Base-by-base conservation (phyloP, 2,797 vertebrate genomes). In the Setipinna tenuifilis region DNA sequence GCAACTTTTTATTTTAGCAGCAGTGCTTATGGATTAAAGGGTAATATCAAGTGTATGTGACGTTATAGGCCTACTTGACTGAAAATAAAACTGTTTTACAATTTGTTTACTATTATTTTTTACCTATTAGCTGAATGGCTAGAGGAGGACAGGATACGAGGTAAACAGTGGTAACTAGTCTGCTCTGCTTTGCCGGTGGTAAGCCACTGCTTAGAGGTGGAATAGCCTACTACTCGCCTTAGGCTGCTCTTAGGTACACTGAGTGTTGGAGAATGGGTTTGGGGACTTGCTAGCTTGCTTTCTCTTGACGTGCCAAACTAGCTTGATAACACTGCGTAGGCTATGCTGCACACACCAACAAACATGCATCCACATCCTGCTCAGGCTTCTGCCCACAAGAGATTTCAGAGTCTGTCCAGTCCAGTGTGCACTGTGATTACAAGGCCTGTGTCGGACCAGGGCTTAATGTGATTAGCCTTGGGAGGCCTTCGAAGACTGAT, bases 71-170 rank as follows among this genome's bases (percentile, higher is more conserved):
- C 50, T 54, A 14, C 50, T 54, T 54, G 50, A 10, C 50, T 54
- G 14, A 54, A 14, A 10, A 14, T 3, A 14, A 9, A 54, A 54
- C 50, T 54, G 50, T 54, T 54, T 54, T 14, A 54, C 50, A 9
- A 54, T 3, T 54, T 54, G 9, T 54, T 54, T 54, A 65, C 91
- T 54, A 92, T 11, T 85, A 48, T 88, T 54, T 91, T 87, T 88
- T 31, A 89, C 83, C 86, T 89, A 90, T 88, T 97, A 97, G 95
- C 97, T 95, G 97, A 95, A 96, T 99, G 98, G 98, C 97, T 96
- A 97, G 97, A 98, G 95, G 94, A 96, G 94, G 97, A 98, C 97
- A 97, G 97, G 95, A 97, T 91, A 96, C 96, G 96, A 98, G 98
- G 98, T 98, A 96, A 78, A 78, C 71, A 19, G 58, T 59, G 58